Evolutionary conservation across 2,113 vertebrate species (phyloP).

Genomic region (Miniopterus natalensis): DNA sequence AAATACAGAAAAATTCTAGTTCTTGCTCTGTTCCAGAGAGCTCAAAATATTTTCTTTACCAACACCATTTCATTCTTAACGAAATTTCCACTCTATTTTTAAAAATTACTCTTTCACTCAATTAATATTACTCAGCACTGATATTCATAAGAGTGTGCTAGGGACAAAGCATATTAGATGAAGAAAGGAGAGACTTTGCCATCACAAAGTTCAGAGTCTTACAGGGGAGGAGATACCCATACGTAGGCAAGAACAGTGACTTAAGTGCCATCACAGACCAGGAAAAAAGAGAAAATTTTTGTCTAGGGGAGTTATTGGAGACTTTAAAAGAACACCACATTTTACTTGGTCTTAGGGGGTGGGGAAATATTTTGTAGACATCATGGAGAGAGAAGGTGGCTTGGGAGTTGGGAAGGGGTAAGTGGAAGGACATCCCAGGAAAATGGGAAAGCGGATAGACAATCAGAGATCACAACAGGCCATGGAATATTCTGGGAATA

Average conservation of each 20-base stretch:
- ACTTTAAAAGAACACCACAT: neutral
- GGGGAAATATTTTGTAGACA: neutral
- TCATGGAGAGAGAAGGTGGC: neutral
- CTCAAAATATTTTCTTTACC: neutral
- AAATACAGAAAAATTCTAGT: neutral
- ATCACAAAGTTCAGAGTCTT: neutral
- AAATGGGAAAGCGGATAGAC: neutral
- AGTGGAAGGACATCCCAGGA: neutral
- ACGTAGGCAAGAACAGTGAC: neutral
- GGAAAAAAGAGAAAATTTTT: neutral
- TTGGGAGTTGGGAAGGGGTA: neutral
- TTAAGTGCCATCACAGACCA: neutral
- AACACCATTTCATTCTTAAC: conserved; percentile 12
- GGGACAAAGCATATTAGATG: neutral
- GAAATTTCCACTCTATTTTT: conserved; percentile 27
- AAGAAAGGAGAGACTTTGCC: neutral
- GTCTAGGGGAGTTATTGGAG: neutral
- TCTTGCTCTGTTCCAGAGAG: neutral
- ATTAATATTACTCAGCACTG: neutral
- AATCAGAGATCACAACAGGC: neutral
- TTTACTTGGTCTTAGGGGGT: neutral
- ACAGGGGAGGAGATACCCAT: neutral
- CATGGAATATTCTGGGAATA: neutral
- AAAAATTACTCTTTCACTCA: neutral
- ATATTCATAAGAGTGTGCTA: neutral